These are phyloP conservation scores for Penaeus indicus DNA, from an alignment of 1,140 invertebrate species.

Conservation along the genomic window DNA sequence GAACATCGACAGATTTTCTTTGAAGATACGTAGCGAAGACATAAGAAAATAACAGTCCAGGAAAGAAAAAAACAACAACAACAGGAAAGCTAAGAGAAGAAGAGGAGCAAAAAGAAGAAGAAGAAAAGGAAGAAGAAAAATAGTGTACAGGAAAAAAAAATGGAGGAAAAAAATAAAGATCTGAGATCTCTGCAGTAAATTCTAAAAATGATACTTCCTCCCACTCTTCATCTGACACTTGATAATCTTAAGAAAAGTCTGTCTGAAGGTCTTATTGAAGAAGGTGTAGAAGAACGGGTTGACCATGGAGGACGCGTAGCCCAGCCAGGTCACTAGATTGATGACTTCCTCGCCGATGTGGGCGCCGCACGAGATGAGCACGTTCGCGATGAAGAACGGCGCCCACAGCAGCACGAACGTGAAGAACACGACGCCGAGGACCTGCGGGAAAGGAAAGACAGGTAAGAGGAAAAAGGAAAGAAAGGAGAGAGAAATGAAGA, in stretches of 20 bases:
- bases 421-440: slow-evolving; percentile 92
- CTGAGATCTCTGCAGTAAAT: neutral
- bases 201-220: slow-evolving; percentile 62
- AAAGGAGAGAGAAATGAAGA: no score
- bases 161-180: neutral
- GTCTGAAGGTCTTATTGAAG: slow-evolving; percentile 92
- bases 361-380: slow-evolving; percentile 84
- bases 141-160: neutral
- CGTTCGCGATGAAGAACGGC: slow-evolving; percentile 91
- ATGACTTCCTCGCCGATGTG: slow-evolving; percentile 83
- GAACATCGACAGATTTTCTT: neutral
- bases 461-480: neutral
- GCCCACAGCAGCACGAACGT: slow-evolving; percentile 94
- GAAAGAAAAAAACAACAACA: neutral
- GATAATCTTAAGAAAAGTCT: slow-evolving; percentile 91
- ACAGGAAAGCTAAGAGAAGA: neutral
- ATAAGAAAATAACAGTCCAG: neutral
- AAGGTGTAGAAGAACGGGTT: slow-evolving; percentile 96
- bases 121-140: neutral
- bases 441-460: slow-evolving; percentile 68
- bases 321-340: slow-evolving; percentile 89
- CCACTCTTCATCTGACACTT: slow-evolving; percentile 73
- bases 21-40: neutral
- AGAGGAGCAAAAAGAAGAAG: neutral
- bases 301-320: slow-evolving; percentile 92